These are phyloP conservation scores for Drymonia ruficornis DNA, from an alignment of 2,888 invertebrate species.

Conservation along the genomic window DNA sequence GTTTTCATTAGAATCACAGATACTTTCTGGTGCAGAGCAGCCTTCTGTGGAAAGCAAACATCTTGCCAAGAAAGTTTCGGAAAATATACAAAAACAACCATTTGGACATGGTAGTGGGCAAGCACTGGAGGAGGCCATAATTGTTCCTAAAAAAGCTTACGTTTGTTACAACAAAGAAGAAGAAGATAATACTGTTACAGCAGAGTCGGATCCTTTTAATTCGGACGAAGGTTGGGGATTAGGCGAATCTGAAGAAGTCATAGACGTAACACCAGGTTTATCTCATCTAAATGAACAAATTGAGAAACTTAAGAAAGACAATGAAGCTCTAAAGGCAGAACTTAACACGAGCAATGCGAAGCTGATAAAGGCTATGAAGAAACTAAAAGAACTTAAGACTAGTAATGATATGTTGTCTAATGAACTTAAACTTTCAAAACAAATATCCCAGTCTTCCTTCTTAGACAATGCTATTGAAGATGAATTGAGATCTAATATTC, in stretches of 20 bases:
- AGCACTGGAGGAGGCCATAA: slow-evolving; percentile 60
- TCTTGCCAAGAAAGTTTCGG: slow-evolving; percentile 45
- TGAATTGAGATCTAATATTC: slow-evolving; percentile 89
- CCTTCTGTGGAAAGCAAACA: slow-evolving; percentile 38
- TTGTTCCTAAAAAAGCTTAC: slow-evolving; percentile 83
- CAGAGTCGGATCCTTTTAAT: slow-evolving; percentile 68
- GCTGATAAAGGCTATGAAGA: slow-evolving; percentile 91
- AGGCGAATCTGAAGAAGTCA: slow-evolving; percentile 61
- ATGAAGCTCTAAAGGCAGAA: slow-evolving; percentile 85
- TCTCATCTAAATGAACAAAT: slow-evolving; percentile 85
- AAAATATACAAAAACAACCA: slow-evolving; percentile 46
- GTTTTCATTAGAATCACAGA: slow-evolving; percentile 71
- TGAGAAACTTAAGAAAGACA: slow-evolving; percentile 83
- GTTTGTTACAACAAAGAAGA: slow-evolving; percentile 70
- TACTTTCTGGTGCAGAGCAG: slow-evolving; percentile 54
- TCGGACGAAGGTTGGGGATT: slow-evolving; percentile 78
- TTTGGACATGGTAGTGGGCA: slow-evolving; percentile 25
- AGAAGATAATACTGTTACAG: slow-evolving; percentile 31
- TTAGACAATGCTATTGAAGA: slow-evolving; percentile 92
- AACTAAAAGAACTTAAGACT: slow-evolving; percentile 92
- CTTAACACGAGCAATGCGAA: slow-evolving; percentile 88
- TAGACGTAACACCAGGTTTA: slow-evolving; percentile 67
- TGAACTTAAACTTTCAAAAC: slow-evolving; percentile 81
- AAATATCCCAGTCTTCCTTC: slow-evolving; percentile 84
- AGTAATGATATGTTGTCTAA: slow-evolving; percentile 86